phyloP scores from a whole-genome alignment of 2,888 invertebrate species.

The Deilephila elpenor region DNA sequence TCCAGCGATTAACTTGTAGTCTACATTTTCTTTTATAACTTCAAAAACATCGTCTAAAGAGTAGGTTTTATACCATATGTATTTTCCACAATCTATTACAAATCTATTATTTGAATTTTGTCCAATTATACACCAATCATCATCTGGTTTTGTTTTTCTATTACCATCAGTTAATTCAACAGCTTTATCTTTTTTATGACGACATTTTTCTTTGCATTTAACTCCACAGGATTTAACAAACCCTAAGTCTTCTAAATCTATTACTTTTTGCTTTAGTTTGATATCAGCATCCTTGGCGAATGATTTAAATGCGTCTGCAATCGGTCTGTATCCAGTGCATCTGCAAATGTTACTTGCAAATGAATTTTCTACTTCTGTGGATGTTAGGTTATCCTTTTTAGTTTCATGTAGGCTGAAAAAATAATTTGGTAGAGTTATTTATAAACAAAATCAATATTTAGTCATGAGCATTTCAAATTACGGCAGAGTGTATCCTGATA shows the following conservation, averaged over 20 bases:
- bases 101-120: constrained; percentile 71
- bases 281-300: constrained; percentile 86
- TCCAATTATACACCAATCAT: constrained; percentile 32
- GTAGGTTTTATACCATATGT: constrained; percentile 80
- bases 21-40: constrained; percentile 57
- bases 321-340: constrained; percentile 92
- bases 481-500: too few species aligned
- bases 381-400: constrained; percentile 76
- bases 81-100: constrained; percentile 71
- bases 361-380: constrained; percentile 89
- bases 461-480: too few species aligned
- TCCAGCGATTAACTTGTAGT: constrained; percentile 87
- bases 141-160: constrained; percentile 14
- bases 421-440: not conserved
- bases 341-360: constrained; percentile 92
- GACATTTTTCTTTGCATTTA: constrained; percentile 57
- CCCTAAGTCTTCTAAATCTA: constrained; percentile 76
- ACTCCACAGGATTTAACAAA: constrained; percentile 60
- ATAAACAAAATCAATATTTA: too few species aligned
- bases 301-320: constrained; percentile 91
- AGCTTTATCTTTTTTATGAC: constrained; percentile 46
- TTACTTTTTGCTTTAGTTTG: constrained; percentile 75
- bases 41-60: constrained; percentile 78
- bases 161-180: not conserved
- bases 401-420: constrained; percentile 74